Evolutionary conservation across 2,888 invertebrate genomes (phyloP).

Genomic region (Allygus modestus): DNA sequence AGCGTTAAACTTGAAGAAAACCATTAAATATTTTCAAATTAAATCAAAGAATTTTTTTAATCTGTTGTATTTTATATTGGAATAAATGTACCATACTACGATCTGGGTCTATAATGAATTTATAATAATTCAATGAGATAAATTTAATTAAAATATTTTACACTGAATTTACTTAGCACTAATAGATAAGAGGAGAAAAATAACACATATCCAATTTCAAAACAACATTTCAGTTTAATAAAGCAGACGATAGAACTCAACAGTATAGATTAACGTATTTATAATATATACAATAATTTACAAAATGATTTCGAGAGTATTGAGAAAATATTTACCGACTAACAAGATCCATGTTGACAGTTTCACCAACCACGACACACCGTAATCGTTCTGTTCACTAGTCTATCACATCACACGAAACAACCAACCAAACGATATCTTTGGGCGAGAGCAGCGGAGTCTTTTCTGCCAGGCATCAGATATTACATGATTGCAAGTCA

Average conservation of each 20-base stretch:
- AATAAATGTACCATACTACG: no score
- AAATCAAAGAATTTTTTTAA: no score
- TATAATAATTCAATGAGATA: no score
- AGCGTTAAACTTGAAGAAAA: no score
- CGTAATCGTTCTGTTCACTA: slow-evolving; percentile 23
- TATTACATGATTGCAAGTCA: no score
- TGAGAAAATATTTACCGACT: slow-evolving; percentile 49
- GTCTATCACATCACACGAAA: slow-evolving; percentile 42
- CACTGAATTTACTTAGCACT: no score
- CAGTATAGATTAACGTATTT: slow-evolving; percentile 53
- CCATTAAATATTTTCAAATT: no score
- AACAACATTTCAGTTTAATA: slow-evolving; percentile 58
- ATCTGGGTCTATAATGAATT: no score
- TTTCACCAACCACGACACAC: slow-evolving; percentile 41
- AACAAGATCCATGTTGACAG: slow-evolving; percentile 20
- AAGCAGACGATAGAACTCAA: slow-evolving; percentile 59
- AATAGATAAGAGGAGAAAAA: background rate
- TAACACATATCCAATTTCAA: slow-evolving; percentile 16
- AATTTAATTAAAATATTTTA: no score
- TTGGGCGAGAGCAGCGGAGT: slow-evolving; percentile 60
- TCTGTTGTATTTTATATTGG: no score
- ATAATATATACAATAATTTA: slow-evolving; percentile 54
- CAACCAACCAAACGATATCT: slow-evolving; percentile 43
- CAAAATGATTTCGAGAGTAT: slow-evolving; percentile 41
- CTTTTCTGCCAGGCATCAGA: background rate